Evolutionary conservation across 2,113 vertebrate species (phyloP).

Genomic region (Oryctolagus cuniculus): DNA sequence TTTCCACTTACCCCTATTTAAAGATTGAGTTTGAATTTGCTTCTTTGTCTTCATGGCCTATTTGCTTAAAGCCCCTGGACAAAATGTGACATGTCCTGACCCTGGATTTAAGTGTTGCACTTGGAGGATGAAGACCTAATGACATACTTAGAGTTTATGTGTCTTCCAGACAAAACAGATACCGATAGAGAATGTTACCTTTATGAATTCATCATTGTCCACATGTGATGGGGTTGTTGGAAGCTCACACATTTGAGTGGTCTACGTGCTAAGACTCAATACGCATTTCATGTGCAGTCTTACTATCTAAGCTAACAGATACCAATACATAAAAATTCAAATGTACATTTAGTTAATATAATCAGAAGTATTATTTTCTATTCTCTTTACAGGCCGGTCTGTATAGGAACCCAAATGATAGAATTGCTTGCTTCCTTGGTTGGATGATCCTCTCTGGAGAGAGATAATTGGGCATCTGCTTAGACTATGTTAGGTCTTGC

Average conservation of each 20-base stretch:
- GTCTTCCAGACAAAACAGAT: background rate
- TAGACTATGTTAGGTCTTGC: background rate
- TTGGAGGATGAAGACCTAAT: background rate
- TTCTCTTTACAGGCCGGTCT: background rate
- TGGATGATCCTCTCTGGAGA: background rate
- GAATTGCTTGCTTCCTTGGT: constrained; percentile 21
- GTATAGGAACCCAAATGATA: background rate
- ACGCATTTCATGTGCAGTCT: background rate
- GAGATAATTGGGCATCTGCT: background rate
- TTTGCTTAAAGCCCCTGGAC: background rate
- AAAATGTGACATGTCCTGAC: background rate
- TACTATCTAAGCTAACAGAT: background rate
- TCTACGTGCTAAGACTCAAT: background rate
- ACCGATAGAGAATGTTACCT: background rate
- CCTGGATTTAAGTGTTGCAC: background rate
- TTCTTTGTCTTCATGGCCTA: background rate
- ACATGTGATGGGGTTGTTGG: background rate
- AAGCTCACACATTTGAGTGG: background rate
- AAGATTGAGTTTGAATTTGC: background rate
- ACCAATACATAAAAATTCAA: background rate
- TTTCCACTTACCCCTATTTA: background rate
- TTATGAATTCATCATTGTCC: background rate
- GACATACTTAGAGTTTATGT: accelerated
- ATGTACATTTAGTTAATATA: background rate
- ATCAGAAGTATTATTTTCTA: constrained; percentile 8